Base-by-base conservation (phyloP, 2,113 vertebrate species). In the Dendrocopos noguchii region DNA sequence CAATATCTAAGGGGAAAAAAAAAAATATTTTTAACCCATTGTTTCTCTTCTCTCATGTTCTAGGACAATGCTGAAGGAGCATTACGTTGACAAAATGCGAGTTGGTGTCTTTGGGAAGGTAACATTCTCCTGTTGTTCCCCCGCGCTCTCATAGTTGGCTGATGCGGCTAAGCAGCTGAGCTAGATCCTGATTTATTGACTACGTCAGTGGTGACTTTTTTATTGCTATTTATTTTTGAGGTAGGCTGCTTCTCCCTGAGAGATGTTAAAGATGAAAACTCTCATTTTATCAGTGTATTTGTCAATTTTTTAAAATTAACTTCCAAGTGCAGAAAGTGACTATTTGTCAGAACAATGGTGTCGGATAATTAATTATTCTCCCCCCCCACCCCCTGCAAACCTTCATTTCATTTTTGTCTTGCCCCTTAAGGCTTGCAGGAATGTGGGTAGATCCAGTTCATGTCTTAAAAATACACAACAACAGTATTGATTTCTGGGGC, bases 21-120 rank as follows among this genome's bases (percentile, higher is more conserved):
- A 19, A 82, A 20, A 47, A 24, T 39, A 27, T 63, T 87, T 80
- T 91, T 85, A 91, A 33, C 57, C 52, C 5, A 7, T 12, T 10
- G 3, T 46, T 79, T 95, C 50, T 95, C 55, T 20, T 80, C 59
- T 92, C 70, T 90, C 10, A 4, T 64, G 42, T 96, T 94, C 16
- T 95, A 99, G 99, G 78, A 84, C 84, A 13, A 96, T 99, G 95
- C 92, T 98, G 71, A 98, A 98, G 76, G 98, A 99, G 83, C 86
- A 97, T 1, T 99, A 98, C 86, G 93, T 99, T 6, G 99, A 99
- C 74, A 98, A 97, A 91, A 97, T 97, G 1, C 96, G 99, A 33
- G 98, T 99, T 0, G 99, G 98, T 10, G 99, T 98, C 56, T 99
- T 99, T 72, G 99, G 99, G 90, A 98, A 99, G 99, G 99, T 99